phyloP scores from a whole-genome alignment of 1,140 invertebrate genomes.

The Hormaphis cornu region DNA sequence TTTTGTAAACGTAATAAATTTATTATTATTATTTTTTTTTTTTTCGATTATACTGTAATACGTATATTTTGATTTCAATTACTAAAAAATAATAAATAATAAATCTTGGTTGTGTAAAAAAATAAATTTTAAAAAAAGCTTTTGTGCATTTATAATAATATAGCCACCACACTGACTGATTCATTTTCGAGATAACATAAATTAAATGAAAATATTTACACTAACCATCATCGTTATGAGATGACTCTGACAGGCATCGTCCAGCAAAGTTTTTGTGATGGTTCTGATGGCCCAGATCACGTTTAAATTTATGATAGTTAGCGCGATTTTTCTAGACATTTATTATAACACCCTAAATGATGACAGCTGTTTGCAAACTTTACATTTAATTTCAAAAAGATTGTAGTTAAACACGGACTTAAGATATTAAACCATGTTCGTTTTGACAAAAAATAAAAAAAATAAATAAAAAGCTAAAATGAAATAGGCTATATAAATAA shows the following conservation, averaged over 20 bases:
- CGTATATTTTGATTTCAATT: no score
- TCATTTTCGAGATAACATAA: background rate
- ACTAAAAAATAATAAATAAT: no score
- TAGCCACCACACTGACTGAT: background rate
- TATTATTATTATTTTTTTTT: no score
- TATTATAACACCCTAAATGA: background rate
- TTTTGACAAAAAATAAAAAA: background rate
- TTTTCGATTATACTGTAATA: no score
- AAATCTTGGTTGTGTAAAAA: no score
- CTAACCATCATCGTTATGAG: background rate
- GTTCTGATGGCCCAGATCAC: background rate
- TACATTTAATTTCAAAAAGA: background rate
- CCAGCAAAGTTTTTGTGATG: constrained; percentile 2
- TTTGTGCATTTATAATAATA: background rate
- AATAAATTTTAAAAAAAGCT: background rate
- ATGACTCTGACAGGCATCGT: background rate
- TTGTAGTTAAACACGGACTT: background rate
- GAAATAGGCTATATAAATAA: no score
- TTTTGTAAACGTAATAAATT: no score
- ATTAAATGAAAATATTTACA: constrained; percentile 18
- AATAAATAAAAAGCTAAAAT: background rate
- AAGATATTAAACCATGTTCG: background rate
- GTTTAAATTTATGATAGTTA: background rate
- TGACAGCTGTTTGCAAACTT: constrained; percentile 2
- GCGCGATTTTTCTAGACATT: background rate